phyloP scores from a whole-genome alignment of 2,113 vertebrate genomes.

The Misgurnus mizolepis region DNA sequence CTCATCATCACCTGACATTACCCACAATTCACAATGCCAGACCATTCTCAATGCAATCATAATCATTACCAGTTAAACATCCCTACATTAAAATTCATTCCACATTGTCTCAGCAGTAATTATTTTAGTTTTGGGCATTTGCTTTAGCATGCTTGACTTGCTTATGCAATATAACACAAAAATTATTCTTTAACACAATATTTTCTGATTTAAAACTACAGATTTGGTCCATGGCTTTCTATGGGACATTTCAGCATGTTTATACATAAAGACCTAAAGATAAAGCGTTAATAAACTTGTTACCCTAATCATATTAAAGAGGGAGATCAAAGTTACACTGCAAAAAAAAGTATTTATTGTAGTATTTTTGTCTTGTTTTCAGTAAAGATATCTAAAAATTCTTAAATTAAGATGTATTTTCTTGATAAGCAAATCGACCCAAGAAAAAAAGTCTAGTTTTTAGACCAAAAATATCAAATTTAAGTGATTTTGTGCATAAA shows the following conservation, averaged over 20 bases:
- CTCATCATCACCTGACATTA: not conserved
- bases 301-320: too few relatives aligned
- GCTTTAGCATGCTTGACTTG: too few relatives aligned
- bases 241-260: not conserved
- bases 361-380: too few relatives aligned
- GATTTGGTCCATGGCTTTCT: not conserved
- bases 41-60: not conserved
- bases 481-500: too few relatives aligned
- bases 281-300: too few relatives aligned
- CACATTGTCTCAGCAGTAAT: constrained; percentile 20
- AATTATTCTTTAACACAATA: not conserved
- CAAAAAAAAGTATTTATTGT: too few relatives aligned
- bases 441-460: too few relatives aligned
- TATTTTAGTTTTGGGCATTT: not conserved
- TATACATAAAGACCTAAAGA: not conserved
- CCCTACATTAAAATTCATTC: constrained; percentile 14
- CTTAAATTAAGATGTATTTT: too few relatives aligned
- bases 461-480: too few relatives aligned
- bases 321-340: too few relatives aligned
- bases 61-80: not conserved
- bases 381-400: too few relatives aligned
- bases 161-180: not conserved
- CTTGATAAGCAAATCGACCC: too few relatives aligned
- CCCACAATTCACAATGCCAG: constrained; percentile 35
- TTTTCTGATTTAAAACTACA: not conserved